Base-by-base conservation (phyloP, 2,888 invertebrate genomes). In the Cheilosia vulpina region DNA sequence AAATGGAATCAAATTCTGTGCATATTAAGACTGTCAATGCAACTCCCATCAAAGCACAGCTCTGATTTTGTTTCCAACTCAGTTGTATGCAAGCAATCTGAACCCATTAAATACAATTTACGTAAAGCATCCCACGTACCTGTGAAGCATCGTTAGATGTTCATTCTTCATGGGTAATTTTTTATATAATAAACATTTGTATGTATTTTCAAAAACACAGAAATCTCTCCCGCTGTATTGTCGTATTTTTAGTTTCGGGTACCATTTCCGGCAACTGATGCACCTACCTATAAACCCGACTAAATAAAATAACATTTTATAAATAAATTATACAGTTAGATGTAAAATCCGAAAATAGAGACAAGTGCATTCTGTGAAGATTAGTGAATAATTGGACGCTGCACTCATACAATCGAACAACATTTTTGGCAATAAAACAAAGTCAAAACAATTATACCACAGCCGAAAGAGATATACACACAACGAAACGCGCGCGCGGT, bases 251-350 rank as follows among this genome's bases (percentile, higher is more conserved):
- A 68, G 60, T 53, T 43, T 17, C 60, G 47, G 65, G 34, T 57
- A 55, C 43, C 47, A 84, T 80, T 84, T 84, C 84, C 84, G 84
- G 79, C 84, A 80, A 60, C 65, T 55, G 57, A 71, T 50, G 57
- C 57, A 76, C 65, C 38, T 38, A 60, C 19, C 31, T 9, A 31
- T 31, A 65, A 60, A 55, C 60, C 72, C 24, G 57, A 38, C 63
- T 52, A 55, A 55, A 50, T 21, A 47, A 47, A 78, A 63, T 34
- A 63, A 62, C 15, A 47, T 38, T 41, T 17, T 80, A 66, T 53
- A 73, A 73, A 73, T 79, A 79, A 72, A 72, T 73, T 47, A 66
- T 11, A 45, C 43, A 66, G 72, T 41, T 73, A 66, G 38, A 73
- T 62, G 24, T 6, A 34, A 53, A 73, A 11, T 55, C 60, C 79